Evolutionary conservation across 2,113 vertebrate species (phyloP), one percentile per base, ranked within the genome.

Genomic region (Siniperca chuatsi): DNA sequence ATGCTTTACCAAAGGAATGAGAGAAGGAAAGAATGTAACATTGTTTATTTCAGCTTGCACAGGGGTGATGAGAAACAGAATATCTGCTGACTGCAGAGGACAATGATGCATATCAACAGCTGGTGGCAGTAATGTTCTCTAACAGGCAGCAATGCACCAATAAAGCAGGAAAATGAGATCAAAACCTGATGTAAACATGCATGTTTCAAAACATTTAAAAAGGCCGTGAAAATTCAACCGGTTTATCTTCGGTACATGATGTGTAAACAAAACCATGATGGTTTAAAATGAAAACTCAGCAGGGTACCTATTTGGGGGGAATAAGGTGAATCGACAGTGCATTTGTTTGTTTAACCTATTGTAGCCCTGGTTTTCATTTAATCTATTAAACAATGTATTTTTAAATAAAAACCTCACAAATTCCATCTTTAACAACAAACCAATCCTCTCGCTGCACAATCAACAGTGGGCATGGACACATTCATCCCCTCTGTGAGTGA

Each of bases 61-160:
- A 61, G 18, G 13, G n/a, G 18, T 58, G 67, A 61, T 46, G 52
- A 40, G 20, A 35, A 25, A 3, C 6, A 72, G 29, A 57, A 58
- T 57, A 23, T 13, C 13, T 50, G 29, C 64, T 54, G 15, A 40
- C 58, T 64, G 46, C 67, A 61, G 55, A 62, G 29, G 21, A 8
- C 46, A 64, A 23, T 57, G 46, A 64, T 69, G 48, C 61, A 69
- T 65, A 50, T 57, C 16, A 55, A 65, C 71, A 75, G 64, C 64
- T 75, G 64, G 65, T 70, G 71, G 57, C 60, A 78, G 68, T 65
- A 65, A 81, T 65, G 40, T 37, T 58, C 72, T 71, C 66, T 60
- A 58, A 81, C 71, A 76, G 72, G 33, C n/a, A 18, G 42, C 50
- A 33, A 67, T 33, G 40, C 42, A 40, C 16, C 40, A 58, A 23